Evolutionary conservation across 2,888 invertebrate genomes (phyloP), one percentile per base, ranked within the genome.

Genomic region (Epirrhoe alternata): DNA sequence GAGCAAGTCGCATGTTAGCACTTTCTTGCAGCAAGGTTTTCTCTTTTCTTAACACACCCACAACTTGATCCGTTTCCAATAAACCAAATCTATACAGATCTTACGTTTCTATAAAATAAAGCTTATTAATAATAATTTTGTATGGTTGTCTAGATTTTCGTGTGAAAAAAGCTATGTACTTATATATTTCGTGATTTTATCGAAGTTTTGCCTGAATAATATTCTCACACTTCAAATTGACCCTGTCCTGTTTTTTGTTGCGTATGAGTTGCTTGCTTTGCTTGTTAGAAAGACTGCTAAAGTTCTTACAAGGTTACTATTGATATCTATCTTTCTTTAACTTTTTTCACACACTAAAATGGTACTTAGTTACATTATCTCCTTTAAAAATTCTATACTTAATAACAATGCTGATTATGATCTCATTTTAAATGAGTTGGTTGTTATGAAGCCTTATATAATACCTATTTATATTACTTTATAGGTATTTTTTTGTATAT

Each of bases 201-300:
- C 65, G 45, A 71, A 71, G 76, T 78, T 77, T 73, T 66, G 67
- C 64, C 71, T 64, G 69, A 71, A 49, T 74, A 71, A 69, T 76
- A 64, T 84, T 89, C 88, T 86, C 88, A 88, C 88, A 87, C 86
- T 87, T 86, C 84, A 77, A 75, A 74, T 75, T 82, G 88, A 84
- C 88, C 88, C 83, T 87, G 88, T 85, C 78, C 86, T 66, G 78
- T 80, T 80, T 81, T 68, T 70, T 75, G 77, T 82, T 82, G 78
- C 78, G 71, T 75, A 68, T 52, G 35, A 33, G 49, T 53, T 78
- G 70, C 72, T 66, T 72, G 76, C 75, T 74, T 73, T 71, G 76
- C 75, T 74, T 73, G 71, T 64, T 75, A 77, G 73, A 69, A 69
- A 68, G 66, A 76, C 77, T 75, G 82, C 77, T 82, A 81, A 83